Evolutionary conservation across 2,113 vertebrate genomes (phyloP), one percentile per base, ranked within the genome.

Genomic region (Halcyon malimbica): DNA sequence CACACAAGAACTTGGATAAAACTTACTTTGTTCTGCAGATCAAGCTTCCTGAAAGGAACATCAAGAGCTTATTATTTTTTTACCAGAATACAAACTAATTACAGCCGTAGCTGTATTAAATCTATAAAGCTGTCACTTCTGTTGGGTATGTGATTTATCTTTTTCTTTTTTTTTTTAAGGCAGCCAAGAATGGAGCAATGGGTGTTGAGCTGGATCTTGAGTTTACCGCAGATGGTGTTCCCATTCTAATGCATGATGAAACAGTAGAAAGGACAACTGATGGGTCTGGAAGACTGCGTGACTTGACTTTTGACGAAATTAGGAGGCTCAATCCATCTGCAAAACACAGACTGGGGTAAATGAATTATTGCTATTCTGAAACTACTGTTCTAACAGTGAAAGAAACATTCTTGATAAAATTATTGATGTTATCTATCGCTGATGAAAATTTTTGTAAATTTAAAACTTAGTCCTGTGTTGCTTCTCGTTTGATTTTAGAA

Each of bases 131-230:
- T 82, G 16, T 65, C 41, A 73, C 5, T 87, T 84, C 26, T 59
- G 16, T 77, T 81, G 28, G 74, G 28, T 83, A 6, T 86, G 42
- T 88, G 69, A 33, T 16, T 16, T 16, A 42, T 42, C 13, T 29
- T 10, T 44, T 29, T 7, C 14, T 41, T 31, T 21, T 53, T 10
- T 37, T 85, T 68, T 93, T 95, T 54, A 98, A 99, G 99, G 99
- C 99, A 96, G 99, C 99, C 97, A 97, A 98, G 94, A 99, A 99
- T 63, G 99, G 99, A 81, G 99, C 99, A 15, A 97, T 97, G 0
- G 99, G 99, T 2, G 99, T 99, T 89, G 99, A 99, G 97, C 35
- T 99, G 97, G 99, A 99, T 96, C 71, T 99, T 85, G 99, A 99
- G 96, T 99, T 99, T 90, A 99, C 99, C 5, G 98, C 98, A 19